Evolutionary conservation across 2,888 invertebrate species (phyloP), one percentile per base, ranked within the genome.

Genomic region (Phytoseiulus persimilis): DNA sequence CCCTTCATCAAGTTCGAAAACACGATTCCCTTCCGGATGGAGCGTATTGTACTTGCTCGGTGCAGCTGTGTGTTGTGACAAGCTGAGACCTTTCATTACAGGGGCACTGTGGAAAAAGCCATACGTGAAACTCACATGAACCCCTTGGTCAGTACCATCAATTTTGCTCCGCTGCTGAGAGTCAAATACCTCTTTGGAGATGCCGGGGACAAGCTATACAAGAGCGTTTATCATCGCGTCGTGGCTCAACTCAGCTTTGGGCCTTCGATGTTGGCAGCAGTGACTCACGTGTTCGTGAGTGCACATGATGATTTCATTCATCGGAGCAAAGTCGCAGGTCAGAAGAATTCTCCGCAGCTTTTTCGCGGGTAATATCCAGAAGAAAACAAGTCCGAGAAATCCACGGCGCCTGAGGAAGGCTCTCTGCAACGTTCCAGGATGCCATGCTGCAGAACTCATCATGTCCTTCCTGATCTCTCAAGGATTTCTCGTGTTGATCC

Each of bases 221-320:
- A 31, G 45, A 87, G 87, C 33, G 32, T 87, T 6, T 87, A 87
- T 33, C 87, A 87, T 33, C 83, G 83, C 18, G 83, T 83, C 32
- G 83, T 83, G 2, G 83, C 87, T 23, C 87, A 87, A 9, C 33
- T 87, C 87, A 87, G 87, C 33, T 87, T 87, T 18, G 87, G 87
- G 11, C 32, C 87, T 31, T 87, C 87, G 32, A 87, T 87, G 33
- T n/a, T 87, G 28, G 33, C 87, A 11, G 32, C 32, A 87, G 33
- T 87, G n/a, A 87, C 87, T n/a, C 87, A 87, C 18, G 87, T 33
- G 5, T 87, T 87, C 45, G 87, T 87, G 18, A 87, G 33, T 32
- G 33, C 32, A 0, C 87, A 87, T 87, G 87, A 87, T 32, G n/a
- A 33, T 39, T 87, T 87, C 39, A 87, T 87, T 45, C 87, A 87